A percentile compares a stretch with the other conserved stretches of the same genome.
phyloP scores from a whole-genome alignment of 2,797 vertebrate species.

The Iguana delicatissima region DNA sequence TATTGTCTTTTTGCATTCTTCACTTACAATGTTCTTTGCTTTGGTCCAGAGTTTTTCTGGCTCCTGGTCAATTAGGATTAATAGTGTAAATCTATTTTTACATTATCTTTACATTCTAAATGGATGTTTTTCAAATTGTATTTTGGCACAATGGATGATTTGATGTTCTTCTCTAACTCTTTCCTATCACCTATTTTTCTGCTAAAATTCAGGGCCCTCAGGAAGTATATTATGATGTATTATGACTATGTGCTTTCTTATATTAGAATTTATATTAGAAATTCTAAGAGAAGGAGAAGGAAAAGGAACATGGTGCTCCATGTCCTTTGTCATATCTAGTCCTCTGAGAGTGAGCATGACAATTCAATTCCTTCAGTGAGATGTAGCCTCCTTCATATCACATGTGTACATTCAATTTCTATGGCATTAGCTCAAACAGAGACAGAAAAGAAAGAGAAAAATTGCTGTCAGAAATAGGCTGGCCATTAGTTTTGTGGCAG shows the following conservation, averaged over 20 bases:
- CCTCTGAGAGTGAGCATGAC: background rate
- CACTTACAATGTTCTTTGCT: too few relatives aligned
- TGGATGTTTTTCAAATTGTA: too few relatives aligned
- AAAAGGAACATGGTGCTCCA: background rate
- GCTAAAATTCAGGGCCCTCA: background rate
- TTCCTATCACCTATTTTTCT: background rate
- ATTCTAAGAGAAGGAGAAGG: background rate
- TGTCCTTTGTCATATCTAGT: background rate
- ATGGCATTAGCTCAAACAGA: background rate
- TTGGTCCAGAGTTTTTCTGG: too few relatives aligned
- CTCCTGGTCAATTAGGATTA: too few relatives aligned
- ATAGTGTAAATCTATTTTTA: too few relatives aligned
- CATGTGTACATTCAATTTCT: background rate
- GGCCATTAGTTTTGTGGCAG: background rate
- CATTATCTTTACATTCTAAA: too few relatives aligned
- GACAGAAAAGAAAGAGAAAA: background rate
- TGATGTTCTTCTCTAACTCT: background rate
- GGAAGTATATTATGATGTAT: too few relatives aligned
- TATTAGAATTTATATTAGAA: background rate
- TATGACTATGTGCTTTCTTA: background rate
- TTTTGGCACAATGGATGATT: too few relatives aligned
- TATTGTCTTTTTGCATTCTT: too few relatives aligned
- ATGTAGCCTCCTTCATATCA: background rate
- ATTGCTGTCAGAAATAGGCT: background rate
- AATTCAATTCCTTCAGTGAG: too few relatives aligned